Evolutionary conservation across 2,113 vertebrate species (phyloP).

Genomic region (Macrotis lagotis): DNA sequence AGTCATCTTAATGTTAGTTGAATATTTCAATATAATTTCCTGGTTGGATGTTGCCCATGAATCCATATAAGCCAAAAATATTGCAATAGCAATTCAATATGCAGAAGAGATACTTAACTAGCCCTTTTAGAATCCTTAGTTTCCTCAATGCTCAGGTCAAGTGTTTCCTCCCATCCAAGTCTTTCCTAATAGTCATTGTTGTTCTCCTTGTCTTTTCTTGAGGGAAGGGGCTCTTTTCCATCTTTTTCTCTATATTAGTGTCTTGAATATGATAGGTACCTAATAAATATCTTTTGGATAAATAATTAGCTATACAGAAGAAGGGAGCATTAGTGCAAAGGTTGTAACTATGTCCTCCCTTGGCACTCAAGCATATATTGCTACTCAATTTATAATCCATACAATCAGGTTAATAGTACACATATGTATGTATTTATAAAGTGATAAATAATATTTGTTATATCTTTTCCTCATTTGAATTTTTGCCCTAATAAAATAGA

Average conservation of each 20-base stretch:
- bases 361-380: constrained; percentile 13
- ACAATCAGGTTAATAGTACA: constrained; percentile 7
- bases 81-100: constrained; percentile 16
- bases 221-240: background rate
- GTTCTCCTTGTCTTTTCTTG: background rate
- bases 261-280: background rate
- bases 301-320: background rate
- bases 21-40: background rate
- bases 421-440: background rate
- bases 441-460: background rate
- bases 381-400: constrained; percentile 26
- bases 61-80: background rate
- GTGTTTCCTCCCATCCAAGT: background rate
- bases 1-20: background rate
- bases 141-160: background rate
- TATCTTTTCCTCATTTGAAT: background rate
- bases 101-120: constrained; percentile 4
- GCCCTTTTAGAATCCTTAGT: background rate
- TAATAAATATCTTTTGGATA: background rate
- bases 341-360: background rate
- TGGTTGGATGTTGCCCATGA: background rate
- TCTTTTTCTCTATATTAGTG: background rate
- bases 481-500: background rate
- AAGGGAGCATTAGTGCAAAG: background rate
- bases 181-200: background rate